Base-by-base conservation (phyloP, 2,113 vertebrate species). In the Macquaria australasica region DNA sequence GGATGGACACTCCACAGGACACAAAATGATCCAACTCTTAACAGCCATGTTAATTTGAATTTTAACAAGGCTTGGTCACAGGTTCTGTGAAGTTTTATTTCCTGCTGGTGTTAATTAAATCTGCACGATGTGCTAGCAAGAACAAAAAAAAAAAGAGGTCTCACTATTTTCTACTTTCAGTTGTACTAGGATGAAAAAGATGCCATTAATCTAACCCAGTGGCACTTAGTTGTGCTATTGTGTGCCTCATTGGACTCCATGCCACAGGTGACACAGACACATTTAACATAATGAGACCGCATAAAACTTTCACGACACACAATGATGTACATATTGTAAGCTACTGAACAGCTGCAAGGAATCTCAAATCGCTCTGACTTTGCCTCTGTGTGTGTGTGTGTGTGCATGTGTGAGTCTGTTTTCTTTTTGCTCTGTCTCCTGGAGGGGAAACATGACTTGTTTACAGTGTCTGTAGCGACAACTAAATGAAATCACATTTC, bases 401-500 rank as follows among this genome's bases (percentile, higher is more conserved):
- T 58, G 37, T 37, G 37, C 37, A 37, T 59, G 64, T 60, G 37
- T 73, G 25, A 55, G 43, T 63, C 53, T 59, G 69, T 59, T 53
- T 60, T 74, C 41, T 60, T 62, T 56, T 69, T 68, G 18, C 58
- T 51, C 64, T 8, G 48, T 83, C 71, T 87, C 77, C 77, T 84
- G 28, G 41, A 84, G 73, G 70, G 82, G 78, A 84, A 89, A 91
- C 88, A 89, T 86, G 90, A 85, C 87, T 92, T 93, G 93, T 94
- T 94, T 93, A 91, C 88, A 88, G 81, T 91, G 71, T 91, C 69
- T 86, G 85, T 73, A 79, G 83, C 41, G 41, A 76, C 87, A 86
- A 85, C 84, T 89, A 89, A 93, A 93, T 91, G 82, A 92, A 94
- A 94, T 92, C 90, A 91, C 85, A 88, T 90, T 91, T 92, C 91